A percentile compares a stretch with the other conserved stretches of the same genome.
Conservation (phyloP, 2,797 vertebrate genomes). For the Craterocephalus amniculus region DNA sequence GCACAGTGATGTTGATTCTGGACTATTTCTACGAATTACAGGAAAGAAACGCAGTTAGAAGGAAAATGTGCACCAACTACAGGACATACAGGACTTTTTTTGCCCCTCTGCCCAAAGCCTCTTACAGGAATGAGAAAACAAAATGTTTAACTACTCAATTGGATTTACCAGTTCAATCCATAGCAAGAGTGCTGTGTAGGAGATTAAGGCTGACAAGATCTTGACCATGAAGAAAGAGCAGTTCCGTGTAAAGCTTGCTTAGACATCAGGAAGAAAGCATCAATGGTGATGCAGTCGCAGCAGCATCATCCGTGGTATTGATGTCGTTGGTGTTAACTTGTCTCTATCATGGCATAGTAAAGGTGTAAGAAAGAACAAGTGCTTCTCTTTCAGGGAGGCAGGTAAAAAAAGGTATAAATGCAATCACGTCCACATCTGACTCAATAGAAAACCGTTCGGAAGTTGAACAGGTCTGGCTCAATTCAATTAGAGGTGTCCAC, state of each 20-base stretch:
- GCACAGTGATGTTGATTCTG: constrained; percentile 64
- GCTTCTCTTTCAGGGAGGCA: constrained; percentile 25
- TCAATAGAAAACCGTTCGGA: constrained; percentile 66
- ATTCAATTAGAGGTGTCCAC: constrained; percentile 71
- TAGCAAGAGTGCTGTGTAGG: constrained; percentile 9
- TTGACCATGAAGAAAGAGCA: constrained; percentile 40
- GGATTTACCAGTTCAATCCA: constrained; percentile 30
- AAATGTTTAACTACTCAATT: constrained; percentile 38
- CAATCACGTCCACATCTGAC: constrained; percentile 55
- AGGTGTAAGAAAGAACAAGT: constrained; percentile 24
- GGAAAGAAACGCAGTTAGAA: constrained; percentile 33
- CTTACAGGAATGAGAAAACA: constrained; percentile 27
- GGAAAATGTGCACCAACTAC: constrained; percentile 43
- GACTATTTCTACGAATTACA: constrained; percentile 55
- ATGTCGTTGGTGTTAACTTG: constrained; percentile 31
- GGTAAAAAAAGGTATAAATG: constrained; percentile 59
- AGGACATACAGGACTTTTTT: background rate
- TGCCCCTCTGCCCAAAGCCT: constrained; percentile 19
- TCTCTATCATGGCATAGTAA: constrained; percentile 6
- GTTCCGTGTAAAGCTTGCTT: constrained; percentile 33
- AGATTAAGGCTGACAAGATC: constrained; percentile 51
- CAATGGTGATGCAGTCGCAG: constrained; percentile 22
- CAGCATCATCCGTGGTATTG: constrained; percentile 24
- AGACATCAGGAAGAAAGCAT: constrained; percentile 28
- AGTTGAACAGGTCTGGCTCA: constrained; percentile 67